Base-by-base conservation (phyloP, 2,797 vertebrate genomes). In the Sebastes reedi region DNA sequence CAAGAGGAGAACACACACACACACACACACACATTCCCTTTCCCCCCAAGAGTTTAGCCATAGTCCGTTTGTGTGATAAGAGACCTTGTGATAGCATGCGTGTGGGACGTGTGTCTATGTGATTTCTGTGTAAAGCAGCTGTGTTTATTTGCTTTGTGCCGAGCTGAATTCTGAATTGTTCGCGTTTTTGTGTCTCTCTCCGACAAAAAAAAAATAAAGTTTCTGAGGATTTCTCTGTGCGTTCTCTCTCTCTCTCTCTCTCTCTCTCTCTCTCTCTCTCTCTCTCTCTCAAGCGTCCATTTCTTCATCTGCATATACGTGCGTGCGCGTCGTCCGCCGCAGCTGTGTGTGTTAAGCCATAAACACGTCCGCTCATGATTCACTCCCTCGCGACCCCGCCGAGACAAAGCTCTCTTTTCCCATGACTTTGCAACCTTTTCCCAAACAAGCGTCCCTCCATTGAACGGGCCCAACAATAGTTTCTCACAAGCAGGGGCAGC, bases 401-500 rank as follows among this genome's bases (percentile, higher is more conserved):
- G 87, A 95, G 88, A 95, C 92, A 91, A 93, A 93, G 85, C 92
- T 93, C 90, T 90, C 93, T 96, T 95, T 97, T 97, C 97, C 97
- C 96, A 96, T 96, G 96, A 97, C 96, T 97, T 97, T 94, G 90
- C 96, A 97, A 95, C 95, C 96, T 97, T 96, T 97, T 95, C 95
- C 96, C 96, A 96, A 96, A 96, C 90, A 94, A 94, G 91, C 86
- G 93, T 93, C 91, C 94, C 95, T 94, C 94, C 93, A 90, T 95
- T 95, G 90, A 94, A 90, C 91, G 75, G 75, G 67, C 88, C 86
- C 92, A 94, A 96, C 96, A 96, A 96, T 97, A 93, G 95, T 94
- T 96, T 96, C 95, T 97, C 96, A 96, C 95, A 96, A 94, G 93
- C 93, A 79, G 93, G 90, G 92, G 93, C 94, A 95, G 93, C 84